Evolutionary conservation across 1,140 invertebrate genomes (phyloP), one percentile per base, ranked within the genome.

Genomic region (Drosophila pseudoananassae): DNA sequence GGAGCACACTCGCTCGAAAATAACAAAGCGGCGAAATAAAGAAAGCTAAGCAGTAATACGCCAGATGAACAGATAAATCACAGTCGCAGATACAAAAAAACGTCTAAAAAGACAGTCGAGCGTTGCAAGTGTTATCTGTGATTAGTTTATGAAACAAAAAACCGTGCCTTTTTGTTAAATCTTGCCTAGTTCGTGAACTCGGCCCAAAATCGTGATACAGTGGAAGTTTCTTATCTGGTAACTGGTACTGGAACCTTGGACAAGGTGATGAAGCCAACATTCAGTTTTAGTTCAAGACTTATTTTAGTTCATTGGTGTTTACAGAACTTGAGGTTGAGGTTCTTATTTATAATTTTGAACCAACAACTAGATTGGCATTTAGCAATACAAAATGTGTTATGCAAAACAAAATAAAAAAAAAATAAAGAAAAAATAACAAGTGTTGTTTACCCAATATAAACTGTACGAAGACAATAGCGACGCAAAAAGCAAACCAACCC

Each of bases 51-150:
- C 51, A 43, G 52, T 52, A 74, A 49, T 57, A 47, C 78, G 78
- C 60, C 58, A 80, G 73, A 85, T 76, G 75, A 75, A 53, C 59
- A 74, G 78, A 83, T 88, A 88, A 79, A 73, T 74, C 60, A 1
- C 25, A 53, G 54, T 40, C 17, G 49, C 36, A 75, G 40, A 49
- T 43, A 23, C 40, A 68, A 55, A 56, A 31, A 29, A 73, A 63
- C n/a, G 10, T 55, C 31, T 56, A 38, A 36, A 40, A 27, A 72
- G 36, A 43, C 58, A 63, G 63, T 63, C 45, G 49, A 57, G 61
- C 45, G 55, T 77, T 82, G 72, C 59, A 43, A 40, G 40, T 17
- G 40, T 17, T 83, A 88, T 88, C 83, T 69, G 78, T 83, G 83
- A 88, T 88, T 87, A 76, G 69, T 68, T 64, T 72, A 65, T 38